Base-by-base conservation (phyloP, 2,113 vertebrate species). In the Forbesichthys agassizii region DNA sequence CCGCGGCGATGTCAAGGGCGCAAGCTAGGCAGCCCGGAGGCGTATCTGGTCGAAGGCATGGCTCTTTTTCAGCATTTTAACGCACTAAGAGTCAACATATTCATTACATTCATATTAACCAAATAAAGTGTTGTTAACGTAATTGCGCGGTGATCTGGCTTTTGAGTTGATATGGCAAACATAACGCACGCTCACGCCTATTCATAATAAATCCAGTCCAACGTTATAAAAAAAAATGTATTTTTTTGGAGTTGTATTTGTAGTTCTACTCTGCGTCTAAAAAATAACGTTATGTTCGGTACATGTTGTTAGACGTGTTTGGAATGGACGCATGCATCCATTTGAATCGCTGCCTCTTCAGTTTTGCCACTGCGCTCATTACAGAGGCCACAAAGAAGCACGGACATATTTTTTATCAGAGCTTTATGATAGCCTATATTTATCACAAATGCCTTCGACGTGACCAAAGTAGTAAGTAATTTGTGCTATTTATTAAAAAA, bases 1-100 rank as follows among this genome's bases (percentile, higher is more conserved):
- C 94, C 64, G 95, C 94, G 77, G 95, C 95, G 88, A 92, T 97
- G 95, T 95, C 96, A 93, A 96, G 95, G 94, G 94, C 95, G 94
- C 96, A 95, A 87, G 92, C 93, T 91, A 94, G 94, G 90, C 95
- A 95, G 90, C 87, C 91, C 77, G 93, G 93, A 88, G 94, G 84
- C 88, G 87, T 90, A 68, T 91, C 94, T 68, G 84, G 89, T 89
- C 92, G 90, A 91, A 97, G 95, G 96, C 95, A 94, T 88, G 91
- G 89, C 69, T 80, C 59, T 66, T 52, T 48, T 36, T 59, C 49
- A 20, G 7, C 46, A 55, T 65, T 36, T 61, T 53, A 61, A 18
- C 48, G 14, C 16, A 46, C 33, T 53, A 54, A 7, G n/a, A 33
- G 14, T 54, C 48, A 20, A 75, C 63, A 78, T 52, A 33, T 56